Percentiles rank a stretch among this genome's conserved stretches.
phyloP scores from a whole-genome alignment of 1,140 invertebrate species.

The Drosophila pachea region DNA sequence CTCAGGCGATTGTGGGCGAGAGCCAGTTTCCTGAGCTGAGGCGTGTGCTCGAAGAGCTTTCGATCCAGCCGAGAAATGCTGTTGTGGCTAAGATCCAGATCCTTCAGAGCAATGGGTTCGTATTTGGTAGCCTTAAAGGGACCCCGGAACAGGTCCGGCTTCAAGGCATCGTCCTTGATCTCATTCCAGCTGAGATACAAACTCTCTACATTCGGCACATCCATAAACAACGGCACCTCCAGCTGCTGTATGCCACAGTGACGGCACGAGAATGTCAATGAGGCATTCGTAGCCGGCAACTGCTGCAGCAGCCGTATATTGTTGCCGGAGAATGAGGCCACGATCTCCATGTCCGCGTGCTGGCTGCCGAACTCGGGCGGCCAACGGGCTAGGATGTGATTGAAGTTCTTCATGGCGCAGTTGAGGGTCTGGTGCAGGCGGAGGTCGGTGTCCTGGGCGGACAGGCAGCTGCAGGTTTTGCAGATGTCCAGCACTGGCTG shows the following conservation, averaged over 20 bases:
- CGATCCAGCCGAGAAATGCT: constrained; percentile 83
- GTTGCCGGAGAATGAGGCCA: constrained; percentile 79
- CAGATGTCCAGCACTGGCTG: constrained; percentile 67
- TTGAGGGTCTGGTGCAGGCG: constrained; percentile 64
- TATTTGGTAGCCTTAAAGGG: constrained; percentile 81
- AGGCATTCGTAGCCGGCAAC: constrained; percentile 77
- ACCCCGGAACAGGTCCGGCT: constrained; percentile 82
- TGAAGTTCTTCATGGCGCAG: constrained; percentile 75
- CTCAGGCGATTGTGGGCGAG: constrained; percentile 85
- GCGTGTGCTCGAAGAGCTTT: constrained; percentile 86
- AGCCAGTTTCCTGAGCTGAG: constrained; percentile 83
- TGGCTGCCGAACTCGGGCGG: constrained; percentile 65
- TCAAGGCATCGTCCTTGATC: constrained; percentile 82
- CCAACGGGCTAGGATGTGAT: constrained; percentile 79
- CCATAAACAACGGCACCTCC: constrained; percentile 82
- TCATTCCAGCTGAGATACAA: constrained; percentile 87
- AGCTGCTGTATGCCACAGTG: constrained; percentile 82
- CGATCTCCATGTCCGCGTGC: constrained; percentile 63
- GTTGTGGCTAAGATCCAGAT: constrained; percentile 85
- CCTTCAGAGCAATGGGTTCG: constrained; percentile 82
- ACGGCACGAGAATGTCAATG: constrained; percentile 74
- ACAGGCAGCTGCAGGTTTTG: constrained; percentile 60
- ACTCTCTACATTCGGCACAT: constrained; percentile 82
- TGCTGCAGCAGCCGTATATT: constrained; percentile 75
- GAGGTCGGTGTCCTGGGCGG: constrained; percentile 44